A percentile compares a stretch with the other conserved stretches of the same genome.
Evolutionary conservation across 2,888 invertebrate genomes (phyloP).

Genomic region (Girardia tigrina): DNA sequence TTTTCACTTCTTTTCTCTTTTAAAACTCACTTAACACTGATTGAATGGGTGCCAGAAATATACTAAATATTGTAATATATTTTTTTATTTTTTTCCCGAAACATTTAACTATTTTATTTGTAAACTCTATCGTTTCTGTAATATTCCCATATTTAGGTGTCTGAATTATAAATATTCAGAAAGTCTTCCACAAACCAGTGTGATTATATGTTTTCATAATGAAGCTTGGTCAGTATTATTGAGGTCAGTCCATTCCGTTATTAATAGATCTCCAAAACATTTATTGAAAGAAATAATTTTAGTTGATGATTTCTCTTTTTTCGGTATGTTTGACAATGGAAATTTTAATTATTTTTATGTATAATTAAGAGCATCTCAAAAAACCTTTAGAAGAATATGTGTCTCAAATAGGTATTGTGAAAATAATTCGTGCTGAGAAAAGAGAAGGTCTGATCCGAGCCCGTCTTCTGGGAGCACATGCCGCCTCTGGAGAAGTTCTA

Average conservation of each 20-base stretch:
- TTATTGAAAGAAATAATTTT: constrained; percentile 81
- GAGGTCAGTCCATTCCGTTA: constrained; percentile 82
- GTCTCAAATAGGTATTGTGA: constrained; percentile 66
- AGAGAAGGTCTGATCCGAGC: constrained; percentile 90
- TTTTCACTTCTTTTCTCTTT: too few relatives aligned
- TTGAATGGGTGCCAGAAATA: too few relatives aligned
- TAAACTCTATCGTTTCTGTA: too few relatives aligned
- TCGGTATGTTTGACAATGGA: constrained; percentile 7
- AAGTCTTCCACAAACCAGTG: constrained; percentile 47
- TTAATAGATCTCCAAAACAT: constrained; percentile 76
- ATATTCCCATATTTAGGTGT: too few relatives aligned
- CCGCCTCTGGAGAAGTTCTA: constrained; percentile 70
- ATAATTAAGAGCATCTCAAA: constrained; percentile 59
- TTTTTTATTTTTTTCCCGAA: too few relatives aligned
- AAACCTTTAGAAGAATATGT: constrained; percentile 82
- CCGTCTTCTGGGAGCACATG: constrained; percentile 70
- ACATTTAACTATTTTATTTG: too few relatives aligned
- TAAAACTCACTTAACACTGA: too few relatives aligned
- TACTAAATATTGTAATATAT: too few relatives aligned
- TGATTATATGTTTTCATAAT: constrained; percentile 61
- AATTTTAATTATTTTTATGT: background rate
- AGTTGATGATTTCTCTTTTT: constrained; percentile 78
- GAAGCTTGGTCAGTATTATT: constrained; percentile 97
- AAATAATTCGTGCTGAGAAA: constrained; percentile 72
- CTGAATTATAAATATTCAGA: background rate